phyloP scores from a whole-genome alignment of 2,888 invertebrate genomes.

The Eurytoma adleriae region DNA sequence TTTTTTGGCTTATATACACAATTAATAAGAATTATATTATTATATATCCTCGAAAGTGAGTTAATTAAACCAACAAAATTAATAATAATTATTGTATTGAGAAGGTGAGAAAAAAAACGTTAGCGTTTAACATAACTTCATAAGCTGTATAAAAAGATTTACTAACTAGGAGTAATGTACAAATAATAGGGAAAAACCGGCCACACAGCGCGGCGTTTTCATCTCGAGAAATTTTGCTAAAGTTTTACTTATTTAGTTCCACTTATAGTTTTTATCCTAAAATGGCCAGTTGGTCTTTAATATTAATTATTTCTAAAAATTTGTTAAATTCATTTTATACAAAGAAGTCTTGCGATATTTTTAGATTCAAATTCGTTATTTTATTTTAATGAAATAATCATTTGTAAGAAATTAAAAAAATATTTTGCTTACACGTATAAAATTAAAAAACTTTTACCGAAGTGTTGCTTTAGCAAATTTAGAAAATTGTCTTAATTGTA shows the following conservation, averaged over 20 bases:
- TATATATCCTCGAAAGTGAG: constrained; percentile 8
- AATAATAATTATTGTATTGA: constrained; percentile 17
- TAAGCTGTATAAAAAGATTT: constrained; percentile 33
- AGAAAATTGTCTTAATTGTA: neutral
- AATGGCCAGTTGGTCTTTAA: too few relatives aligned
- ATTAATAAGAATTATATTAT: constrained; percentile 16
- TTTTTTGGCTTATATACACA: constrained; percentile 50
- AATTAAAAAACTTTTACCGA: too few relatives aligned
- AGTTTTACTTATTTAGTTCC: neutral
- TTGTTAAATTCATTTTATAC: too few relatives aligned
- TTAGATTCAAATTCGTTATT: too few relatives aligned
- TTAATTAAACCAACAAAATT: constrained; percentile 24
- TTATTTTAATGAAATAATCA: too few relatives aligned
- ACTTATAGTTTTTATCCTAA: too few relatives aligned
- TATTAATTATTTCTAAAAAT: too few relatives aligned
- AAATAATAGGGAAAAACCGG: constrained; percentile 19
- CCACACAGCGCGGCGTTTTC: neutral
- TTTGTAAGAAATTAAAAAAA: too few relatives aligned
- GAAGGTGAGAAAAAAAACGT: constrained; percentile 9
- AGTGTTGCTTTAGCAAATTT: too few relatives aligned
- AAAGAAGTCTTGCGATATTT: too few relatives aligned
- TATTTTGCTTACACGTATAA: too few relatives aligned
- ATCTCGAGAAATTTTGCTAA: constrained; percentile 22
- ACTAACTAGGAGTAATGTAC: constrained; percentile 39
- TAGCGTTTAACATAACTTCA: constrained; percentile 36